Conservation (phyloP, 1,140 invertebrate species). For the Eumeta japonica region DNA sequence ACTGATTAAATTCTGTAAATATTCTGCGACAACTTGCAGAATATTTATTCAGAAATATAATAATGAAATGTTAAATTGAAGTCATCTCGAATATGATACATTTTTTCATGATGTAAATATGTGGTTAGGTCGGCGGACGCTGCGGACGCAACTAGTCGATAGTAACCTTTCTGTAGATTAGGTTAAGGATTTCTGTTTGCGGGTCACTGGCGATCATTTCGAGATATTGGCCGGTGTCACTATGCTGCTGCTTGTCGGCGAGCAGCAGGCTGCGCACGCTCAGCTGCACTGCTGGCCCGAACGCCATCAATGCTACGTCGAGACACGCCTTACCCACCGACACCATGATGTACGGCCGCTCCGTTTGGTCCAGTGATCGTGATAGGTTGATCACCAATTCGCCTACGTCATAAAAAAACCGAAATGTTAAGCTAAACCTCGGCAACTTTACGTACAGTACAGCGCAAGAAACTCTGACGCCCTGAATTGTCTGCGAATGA, state of each 20-base stretch:
- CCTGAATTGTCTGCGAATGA: too few relatives aligned
- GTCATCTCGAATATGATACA: too few relatives aligned
- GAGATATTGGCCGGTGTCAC: slow-evolving; percentile 72
- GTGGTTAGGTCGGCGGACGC: too few relatives aligned
- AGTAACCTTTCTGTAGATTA: slow-evolving; percentile 74
- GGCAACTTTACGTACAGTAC: too few relatives aligned
- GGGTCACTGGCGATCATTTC: slow-evolving; percentile 72
- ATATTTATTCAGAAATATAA: too few relatives aligned
- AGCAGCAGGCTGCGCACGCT: slow-evolving; percentile 70
- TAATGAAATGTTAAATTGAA: too few relatives aligned
- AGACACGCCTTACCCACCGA: slow-evolving; percentile 68
- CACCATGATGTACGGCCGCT: slow-evolving; percentile 76
- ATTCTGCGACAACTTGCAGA: too few relatives aligned
- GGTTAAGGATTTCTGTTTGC: slow-evolving; percentile 64
- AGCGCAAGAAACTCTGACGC: too few relatives aligned
- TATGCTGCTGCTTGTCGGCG: slow-evolving; percentile 79
- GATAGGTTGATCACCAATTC: slow-evolving; percentile 57
- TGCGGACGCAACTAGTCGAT: neutral
- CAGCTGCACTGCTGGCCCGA: slow-evolving; percentile 75
- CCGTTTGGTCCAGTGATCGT: slow-evolving; percentile 64
- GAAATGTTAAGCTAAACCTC: too few relatives aligned
- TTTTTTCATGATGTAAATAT: too few relatives aligned
- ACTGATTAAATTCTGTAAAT: too few relatives aligned
- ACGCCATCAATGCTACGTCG: slow-evolving; percentile 76
- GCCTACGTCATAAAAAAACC: slow-evolving; percentile 26